phyloP scores from a whole-genome alignment of 1,140 invertebrate species.

The Anoplolepis gracilipes region DNA sequence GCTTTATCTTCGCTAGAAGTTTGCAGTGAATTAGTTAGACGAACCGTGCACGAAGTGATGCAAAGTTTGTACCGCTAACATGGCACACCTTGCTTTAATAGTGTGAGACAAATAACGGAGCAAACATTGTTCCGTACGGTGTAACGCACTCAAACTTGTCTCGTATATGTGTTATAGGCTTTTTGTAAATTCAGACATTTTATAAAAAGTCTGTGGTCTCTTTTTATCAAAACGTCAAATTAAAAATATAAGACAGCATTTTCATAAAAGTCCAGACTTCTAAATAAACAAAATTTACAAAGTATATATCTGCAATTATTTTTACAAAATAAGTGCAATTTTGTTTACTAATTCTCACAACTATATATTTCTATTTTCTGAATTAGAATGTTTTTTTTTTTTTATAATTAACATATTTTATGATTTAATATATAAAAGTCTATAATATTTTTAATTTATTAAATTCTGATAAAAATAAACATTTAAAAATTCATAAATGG shows the following conservation, averaged over 20 bases:
- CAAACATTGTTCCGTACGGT: not conserved
- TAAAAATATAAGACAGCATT: too few species aligned
- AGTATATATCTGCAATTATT: too few species aligned
- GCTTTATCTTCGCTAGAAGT: conserved; percentile 33
- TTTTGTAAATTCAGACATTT: conserved; percentile 7
- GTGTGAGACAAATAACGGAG: conserved; percentile 49
- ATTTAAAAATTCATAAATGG: too few species aligned
- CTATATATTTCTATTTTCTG: not conserved
- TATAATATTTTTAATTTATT: conserved; percentile 8
- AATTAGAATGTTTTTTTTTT: not conserved
- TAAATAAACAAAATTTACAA: too few species aligned
- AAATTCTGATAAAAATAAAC: not conserved
- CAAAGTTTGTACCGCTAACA: not conserved
- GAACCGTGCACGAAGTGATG: conserved; percentile 7
- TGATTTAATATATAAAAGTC: not conserved
- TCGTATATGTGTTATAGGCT: not conserved
- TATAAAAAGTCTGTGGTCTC: too few species aligned
- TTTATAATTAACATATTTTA: not conserved
- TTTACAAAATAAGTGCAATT: too few species aligned
- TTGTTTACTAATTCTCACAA: not conserved
- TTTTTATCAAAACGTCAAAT: too few species aligned
- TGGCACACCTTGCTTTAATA: conserved; percentile 25
- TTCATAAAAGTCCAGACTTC: too few species aligned
- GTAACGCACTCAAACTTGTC: not conserved
- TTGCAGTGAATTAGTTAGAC: conserved; percentile 11